A percentile compares a stretch with the other conserved stretches of the same genome.
phyloP scores from a whole-genome alignment of 1,140 invertebrate species.

The Drepana arcuata region DNA sequence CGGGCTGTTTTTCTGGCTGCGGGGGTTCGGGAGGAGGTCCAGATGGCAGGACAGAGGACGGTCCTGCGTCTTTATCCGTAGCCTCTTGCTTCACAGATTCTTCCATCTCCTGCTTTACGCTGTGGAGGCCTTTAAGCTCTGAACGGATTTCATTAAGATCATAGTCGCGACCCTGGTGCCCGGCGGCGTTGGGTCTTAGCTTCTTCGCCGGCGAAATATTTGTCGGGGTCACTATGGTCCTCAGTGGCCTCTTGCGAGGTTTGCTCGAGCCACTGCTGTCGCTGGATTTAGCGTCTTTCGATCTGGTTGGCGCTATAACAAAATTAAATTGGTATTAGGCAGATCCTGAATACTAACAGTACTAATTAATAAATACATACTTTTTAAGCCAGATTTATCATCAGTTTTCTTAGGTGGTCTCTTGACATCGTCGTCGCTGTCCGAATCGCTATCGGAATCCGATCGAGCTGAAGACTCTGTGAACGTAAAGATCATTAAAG shows the following conservation, averaged over 20 bases:
- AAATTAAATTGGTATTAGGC: conserved; percentile 1
- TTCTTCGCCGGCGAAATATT: conserved; percentile 40
- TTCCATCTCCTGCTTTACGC: conserved; percentile 59
- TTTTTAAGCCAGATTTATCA: conserved; percentile 47
- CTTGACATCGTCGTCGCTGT: conserved; percentile 69
- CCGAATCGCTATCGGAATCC: conserved; percentile 73
- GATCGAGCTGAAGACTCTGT: conserved; percentile 74
- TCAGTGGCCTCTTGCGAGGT: conserved; percentile 47
- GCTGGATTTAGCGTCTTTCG: conserved; percentile 53
- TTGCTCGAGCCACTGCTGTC: conserved; percentile 53
- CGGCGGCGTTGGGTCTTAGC: conserved; percentile 22
- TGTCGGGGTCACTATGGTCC: conserved; percentile 38
- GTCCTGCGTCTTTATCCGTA: conserved; percentile 38
- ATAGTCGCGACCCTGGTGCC: conserved; percentile 75
- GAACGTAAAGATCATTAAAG: conserved; percentile 14
- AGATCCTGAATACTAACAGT: not conserved
- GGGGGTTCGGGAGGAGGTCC: conserved; percentile 32
- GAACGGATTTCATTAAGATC: conserved; percentile 88
- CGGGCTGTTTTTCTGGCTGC: conserved; percentile 66
- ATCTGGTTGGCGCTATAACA: conserved; percentile 34
- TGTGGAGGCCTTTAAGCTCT: conserved; percentile 83
- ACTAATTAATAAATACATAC: conserved; percentile 21
- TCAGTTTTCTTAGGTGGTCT: conserved; percentile 48
- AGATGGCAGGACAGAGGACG: conserved; percentile 11
- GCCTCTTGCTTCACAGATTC: conserved; percentile 55